Evolutionary conservation across 2,797 vertebrate genomes (phyloP).

Genomic region (Enteromius viviparus): DNA sequence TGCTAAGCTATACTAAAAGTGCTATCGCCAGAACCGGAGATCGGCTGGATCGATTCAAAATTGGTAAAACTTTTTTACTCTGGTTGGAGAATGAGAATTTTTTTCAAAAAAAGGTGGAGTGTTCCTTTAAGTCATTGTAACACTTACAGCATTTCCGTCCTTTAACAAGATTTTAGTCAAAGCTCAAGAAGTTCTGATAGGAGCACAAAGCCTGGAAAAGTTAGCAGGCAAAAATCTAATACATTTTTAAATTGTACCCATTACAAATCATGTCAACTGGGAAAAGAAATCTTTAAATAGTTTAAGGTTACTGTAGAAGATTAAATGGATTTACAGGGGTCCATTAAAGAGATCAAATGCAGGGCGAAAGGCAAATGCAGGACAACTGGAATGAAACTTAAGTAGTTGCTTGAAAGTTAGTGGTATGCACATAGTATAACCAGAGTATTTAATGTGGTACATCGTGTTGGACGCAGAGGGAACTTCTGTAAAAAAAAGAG

Average conservation of each 20-base stretch:
- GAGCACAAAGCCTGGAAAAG: not conserved
- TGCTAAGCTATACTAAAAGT: too few species aligned
- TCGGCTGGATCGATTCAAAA: too few species aligned
- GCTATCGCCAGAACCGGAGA: too few species aligned
- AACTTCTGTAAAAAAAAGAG: slow-evolving; percentile 45
- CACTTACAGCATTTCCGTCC: not conserved
- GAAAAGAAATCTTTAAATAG: not conserved
- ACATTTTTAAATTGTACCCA: not conserved
- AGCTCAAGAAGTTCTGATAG: not conserved
- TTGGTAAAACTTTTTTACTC: too few species aligned
- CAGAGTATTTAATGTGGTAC: not conserved
- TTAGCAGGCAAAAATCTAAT: not conserved
- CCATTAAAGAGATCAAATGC: slow-evolving; percentile 24
- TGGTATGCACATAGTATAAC: slow-evolving; percentile 3
- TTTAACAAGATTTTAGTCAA: not conserved
- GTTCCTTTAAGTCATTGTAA: not conserved
- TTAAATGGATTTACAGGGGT: slow-evolving; percentile 20
- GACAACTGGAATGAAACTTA: slow-evolving; percentile 34
- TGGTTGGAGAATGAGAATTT: too few species aligned
- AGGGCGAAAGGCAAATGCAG: slow-evolving; percentile 15
- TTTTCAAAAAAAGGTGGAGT: too few species aligned
- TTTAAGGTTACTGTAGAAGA: not conserved
- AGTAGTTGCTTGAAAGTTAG: slow-evolving; percentile 30
- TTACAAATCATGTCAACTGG: too few species aligned
- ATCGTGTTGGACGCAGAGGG: slow-evolving; percentile 1